These are phyloP conservation scores for Excalfactoria chinensis DNA, from an alignment of 2,113 vertebrate species.

Conservation along the genomic window DNA sequence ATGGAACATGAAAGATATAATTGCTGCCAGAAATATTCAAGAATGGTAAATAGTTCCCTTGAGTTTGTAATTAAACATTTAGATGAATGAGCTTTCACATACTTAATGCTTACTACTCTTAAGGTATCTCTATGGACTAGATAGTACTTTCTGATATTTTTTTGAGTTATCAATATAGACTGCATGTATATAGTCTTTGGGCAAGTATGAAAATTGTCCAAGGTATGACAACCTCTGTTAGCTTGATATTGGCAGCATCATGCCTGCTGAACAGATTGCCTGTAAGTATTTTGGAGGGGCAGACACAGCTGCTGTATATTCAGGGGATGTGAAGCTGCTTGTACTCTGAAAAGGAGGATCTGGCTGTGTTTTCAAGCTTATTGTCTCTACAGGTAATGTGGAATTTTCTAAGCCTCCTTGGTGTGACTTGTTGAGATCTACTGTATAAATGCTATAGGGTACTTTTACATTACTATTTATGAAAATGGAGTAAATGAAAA, in stretches of 20 bases:
- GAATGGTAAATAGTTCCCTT: background rate
- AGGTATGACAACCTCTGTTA: background rate
- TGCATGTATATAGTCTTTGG: rapidly evolving
- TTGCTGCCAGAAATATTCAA: background rate
- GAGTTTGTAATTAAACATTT: background rate
- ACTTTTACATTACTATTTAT: background rate
- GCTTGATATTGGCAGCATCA: background rate
- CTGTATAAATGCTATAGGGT: background rate
- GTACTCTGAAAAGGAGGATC: background rate
- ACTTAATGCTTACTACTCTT: background rate
- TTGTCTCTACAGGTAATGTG: background rate
- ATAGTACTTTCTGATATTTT: background rate
- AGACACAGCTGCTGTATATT: background rate
- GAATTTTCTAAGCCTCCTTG: background rate
- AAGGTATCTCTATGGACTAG: background rate
- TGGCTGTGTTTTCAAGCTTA: background rate
- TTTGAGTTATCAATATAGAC: background rate
- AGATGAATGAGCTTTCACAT: background rate
- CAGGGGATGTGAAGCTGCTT: background rate
- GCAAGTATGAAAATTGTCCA: background rate
- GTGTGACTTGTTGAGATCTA: background rate
- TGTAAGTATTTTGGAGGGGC: background rate
- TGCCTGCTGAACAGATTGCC: background rate
- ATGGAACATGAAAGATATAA: background rate
- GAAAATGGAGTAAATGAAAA: background rate